Evolutionary conservation across 2,113 vertebrate species (phyloP).

Genomic region (Eonycteris spelaea): DNA sequence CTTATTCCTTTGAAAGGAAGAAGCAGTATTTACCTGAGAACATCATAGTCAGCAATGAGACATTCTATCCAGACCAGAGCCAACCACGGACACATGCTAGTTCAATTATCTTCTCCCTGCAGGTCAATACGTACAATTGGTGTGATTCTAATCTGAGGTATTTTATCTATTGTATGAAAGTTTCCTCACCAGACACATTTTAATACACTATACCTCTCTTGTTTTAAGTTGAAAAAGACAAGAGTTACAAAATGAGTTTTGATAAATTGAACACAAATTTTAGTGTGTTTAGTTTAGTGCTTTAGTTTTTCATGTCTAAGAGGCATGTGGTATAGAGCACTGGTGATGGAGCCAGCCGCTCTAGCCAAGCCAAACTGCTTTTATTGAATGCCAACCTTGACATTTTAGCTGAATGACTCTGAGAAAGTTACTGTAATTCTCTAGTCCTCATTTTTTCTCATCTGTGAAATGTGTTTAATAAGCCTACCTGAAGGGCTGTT

Average conservation of each 20-base stretch:
- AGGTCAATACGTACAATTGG: not conserved
- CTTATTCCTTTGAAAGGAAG: not conserved
- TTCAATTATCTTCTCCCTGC: not conserved
- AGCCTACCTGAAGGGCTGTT: not conserved
- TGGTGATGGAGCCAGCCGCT: not conserved
- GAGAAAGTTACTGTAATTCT: not conserved
- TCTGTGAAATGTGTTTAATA: not conserved
- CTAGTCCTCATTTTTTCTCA: not conserved
- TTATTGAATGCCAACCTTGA: not conserved
- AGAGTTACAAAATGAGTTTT: not conserved
- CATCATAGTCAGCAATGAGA: not conserved
- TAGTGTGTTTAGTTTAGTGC: too few relatives aligned
- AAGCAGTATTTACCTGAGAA: not conserved
- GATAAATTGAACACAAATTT: not conserved
- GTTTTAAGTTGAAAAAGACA: not conserved
- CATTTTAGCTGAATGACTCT: not conserved
- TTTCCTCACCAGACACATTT: not conserved
- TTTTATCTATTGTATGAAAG: not conserved
- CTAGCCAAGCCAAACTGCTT: not conserved
- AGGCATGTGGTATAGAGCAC: not conserved
- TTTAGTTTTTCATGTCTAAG: not conserved
- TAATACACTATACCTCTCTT: not conserved
- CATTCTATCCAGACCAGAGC: not conserved
- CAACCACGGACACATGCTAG: fast-evolving
- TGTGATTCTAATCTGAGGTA: not conserved